phyloP scores from a whole-genome alignment of 2,113 vertebrate species.

The Eudyptes chrysolophus region DNA sequence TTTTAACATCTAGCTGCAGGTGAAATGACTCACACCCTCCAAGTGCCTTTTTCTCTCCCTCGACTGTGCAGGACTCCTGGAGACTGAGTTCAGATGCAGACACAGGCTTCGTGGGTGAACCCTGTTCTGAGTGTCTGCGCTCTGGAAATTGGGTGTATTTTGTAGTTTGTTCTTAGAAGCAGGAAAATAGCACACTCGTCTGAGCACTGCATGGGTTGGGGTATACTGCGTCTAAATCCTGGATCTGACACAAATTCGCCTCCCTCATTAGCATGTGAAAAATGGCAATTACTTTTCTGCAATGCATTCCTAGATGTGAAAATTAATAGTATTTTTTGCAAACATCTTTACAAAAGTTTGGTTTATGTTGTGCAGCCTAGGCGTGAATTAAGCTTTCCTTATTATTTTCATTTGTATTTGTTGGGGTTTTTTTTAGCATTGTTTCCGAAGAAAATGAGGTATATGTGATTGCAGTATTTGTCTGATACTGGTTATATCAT shows the following conservation, averaged over 20 bases:
- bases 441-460: not conserved
- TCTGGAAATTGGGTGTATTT: not conserved
- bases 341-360: not conserved
- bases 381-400: not conserved
- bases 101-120: not conserved
- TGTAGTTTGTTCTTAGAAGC: not conserved
- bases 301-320: not conserved
- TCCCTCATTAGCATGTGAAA: not conserved
- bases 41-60: not conserved
- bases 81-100: not conserved
- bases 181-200: not conserved
- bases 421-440: not conserved
- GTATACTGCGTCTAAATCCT: not conserved
- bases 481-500: not conserved
- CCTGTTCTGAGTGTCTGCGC: not conserved
- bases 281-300: not conserved
- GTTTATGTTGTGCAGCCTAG: not conserved
- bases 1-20: conserved; percentile 32
- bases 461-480: not conserved
- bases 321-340: not conserved
- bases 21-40: conserved; percentile 33
- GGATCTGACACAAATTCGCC: not conserved
- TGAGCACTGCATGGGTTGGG: not conserved
- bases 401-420: not conserved
- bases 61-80: not conserved